Evolutionary conservation across 2,797 vertebrate species (phyloP).

Genomic region (Pseudochromis fuscus): DNA sequence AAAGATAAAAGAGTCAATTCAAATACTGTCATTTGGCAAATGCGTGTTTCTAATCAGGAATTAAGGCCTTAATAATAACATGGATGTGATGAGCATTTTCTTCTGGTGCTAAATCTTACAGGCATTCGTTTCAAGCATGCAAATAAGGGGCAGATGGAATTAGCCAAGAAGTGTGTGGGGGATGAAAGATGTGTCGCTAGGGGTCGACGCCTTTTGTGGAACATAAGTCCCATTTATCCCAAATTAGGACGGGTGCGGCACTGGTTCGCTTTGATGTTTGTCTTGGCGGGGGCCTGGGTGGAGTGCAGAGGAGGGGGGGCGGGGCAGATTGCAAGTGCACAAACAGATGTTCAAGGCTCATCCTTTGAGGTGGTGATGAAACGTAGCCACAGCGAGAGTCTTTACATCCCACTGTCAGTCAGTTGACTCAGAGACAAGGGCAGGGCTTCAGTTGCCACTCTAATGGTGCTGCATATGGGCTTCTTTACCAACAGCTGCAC

Average conservation of each 20-base stretch:
- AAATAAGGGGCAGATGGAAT: slow-evolving; percentile 83
- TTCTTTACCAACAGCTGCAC: slow-evolving; percentile 5
- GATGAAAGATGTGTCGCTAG: slow-evolving; percentile 73
- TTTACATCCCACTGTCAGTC: slow-evolving; percentile 65
- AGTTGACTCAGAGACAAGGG: slow-evolving; percentile 65
- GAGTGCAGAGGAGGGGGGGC: slow-evolving; percentile 23
- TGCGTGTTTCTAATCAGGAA: slow-evolving; percentile 76
- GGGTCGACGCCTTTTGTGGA: slow-evolving; percentile 80
- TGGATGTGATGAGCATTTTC: slow-evolving; percentile 71
- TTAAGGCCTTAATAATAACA: slow-evolving; percentile 72
- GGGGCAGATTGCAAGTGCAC: slow-evolving; percentile 57
- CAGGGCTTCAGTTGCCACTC: slow-evolving; percentile 41
- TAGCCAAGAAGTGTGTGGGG: slow-evolving; percentile 69
- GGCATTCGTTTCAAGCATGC: slow-evolving; percentile 72
- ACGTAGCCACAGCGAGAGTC: slow-evolving; percentile 61
- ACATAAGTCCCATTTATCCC: slow-evolving; percentile 85
- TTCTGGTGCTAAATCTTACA: slow-evolving; percentile 65
- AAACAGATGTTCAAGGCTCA: slow-evolving; percentile 80
- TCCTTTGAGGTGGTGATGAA: slow-evolving; percentile 77
- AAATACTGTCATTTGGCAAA: slow-evolving; percentile 73
- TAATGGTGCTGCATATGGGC: slow-evolving; percentile 20
- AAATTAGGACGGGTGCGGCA: slow-evolving; percentile 79
- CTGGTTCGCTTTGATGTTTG: slow-evolving; percentile 82
- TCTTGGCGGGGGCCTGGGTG: slow-evolving; percentile 63
- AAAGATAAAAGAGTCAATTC: slow-evolving; percentile 74